Conservation (phyloP, 2,888 invertebrate genomes). For the Pyrrhosoma nymphula region DNA sequence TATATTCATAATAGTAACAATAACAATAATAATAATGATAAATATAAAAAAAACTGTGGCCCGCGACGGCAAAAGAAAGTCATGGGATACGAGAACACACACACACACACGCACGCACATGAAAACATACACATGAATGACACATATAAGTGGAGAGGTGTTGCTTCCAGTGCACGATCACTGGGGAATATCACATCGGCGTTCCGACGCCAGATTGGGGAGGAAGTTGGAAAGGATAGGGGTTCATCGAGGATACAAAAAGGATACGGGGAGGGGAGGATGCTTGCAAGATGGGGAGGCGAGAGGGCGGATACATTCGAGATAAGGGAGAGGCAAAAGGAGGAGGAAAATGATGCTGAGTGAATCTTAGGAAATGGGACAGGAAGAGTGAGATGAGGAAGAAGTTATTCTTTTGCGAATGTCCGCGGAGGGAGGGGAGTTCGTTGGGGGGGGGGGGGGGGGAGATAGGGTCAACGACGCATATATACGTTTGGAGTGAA, state of each 20-base stretch:
- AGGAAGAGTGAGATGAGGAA: not conserved
- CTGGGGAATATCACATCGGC: constrained; percentile 39
- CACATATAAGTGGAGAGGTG: constrained; percentile 60
- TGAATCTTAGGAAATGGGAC: not conserved
- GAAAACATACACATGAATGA: constrained; percentile 54
- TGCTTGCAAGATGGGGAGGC: not conserved
- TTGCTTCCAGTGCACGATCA: constrained; percentile 60
- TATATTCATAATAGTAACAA: constrained; percentile 5
- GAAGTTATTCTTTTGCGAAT: not conserved
- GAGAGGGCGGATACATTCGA: not conserved
- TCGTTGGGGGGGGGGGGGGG: not conserved
- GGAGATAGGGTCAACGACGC: no score
- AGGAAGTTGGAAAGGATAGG: not conserved
- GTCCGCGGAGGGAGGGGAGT: not conserved
- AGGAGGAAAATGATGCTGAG: not conserved
- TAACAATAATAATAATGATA: not conserved
- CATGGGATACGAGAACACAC: constrained; percentile 35
- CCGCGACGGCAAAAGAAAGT: constrained; percentile 41
- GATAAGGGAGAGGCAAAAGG: not conserved
- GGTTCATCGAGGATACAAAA: no score
- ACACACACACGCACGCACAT: constrained; percentile 55
- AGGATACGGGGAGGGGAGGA: not conserved
- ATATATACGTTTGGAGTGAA: no score
- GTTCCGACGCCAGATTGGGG: constrained; percentile 40
- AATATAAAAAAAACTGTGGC: constrained; percentile 40